Conservation (phyloP, 2,113 vertebrate genomes). For the Hippoglossus stenolepis region DNA sequence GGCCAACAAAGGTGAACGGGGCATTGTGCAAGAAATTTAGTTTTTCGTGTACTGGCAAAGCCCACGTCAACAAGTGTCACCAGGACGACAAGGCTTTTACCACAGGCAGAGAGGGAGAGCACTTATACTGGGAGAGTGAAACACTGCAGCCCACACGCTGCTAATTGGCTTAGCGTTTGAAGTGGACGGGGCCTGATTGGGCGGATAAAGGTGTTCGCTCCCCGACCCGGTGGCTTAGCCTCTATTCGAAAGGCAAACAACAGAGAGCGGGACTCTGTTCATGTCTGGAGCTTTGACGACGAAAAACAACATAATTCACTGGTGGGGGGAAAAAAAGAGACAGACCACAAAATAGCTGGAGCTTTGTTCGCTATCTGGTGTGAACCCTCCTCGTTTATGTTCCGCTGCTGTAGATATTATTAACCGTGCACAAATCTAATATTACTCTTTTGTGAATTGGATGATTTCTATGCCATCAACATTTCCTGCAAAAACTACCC, state of each 20-base stretch:
- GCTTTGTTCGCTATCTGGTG: background rate
- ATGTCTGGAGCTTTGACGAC: background rate
- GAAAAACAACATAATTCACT: background rate
- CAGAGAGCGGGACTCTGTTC: background rate
- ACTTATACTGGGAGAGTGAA: slow-evolving; percentile 35
- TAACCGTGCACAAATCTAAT: no score
- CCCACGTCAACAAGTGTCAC: slow-evolving; percentile 32
- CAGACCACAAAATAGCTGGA: background rate
- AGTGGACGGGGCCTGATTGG: slow-evolving; percentile 64
- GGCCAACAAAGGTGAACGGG: slow-evolving; percentile 64
- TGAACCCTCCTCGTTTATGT: no score
- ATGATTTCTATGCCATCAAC: background rate
- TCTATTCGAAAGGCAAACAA: slow-evolving; percentile 5
- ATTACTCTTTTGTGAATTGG: no score
- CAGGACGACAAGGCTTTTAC: slow-evolving; percentile 10
- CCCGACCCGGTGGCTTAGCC: slow-evolving; percentile 33
- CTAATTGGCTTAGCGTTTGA: slow-evolving; percentile 70
- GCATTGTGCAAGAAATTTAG: slow-evolving; percentile 9
- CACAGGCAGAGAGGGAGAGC: background rate
- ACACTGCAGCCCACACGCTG: slow-evolving; percentile 37
- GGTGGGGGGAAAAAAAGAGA: no score
- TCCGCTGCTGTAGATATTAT: no score
- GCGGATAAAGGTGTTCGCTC: background rate
- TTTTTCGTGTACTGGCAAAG: slow-evolving; percentile 29
- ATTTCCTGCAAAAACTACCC: background rate